A percentile compares a stretch with the other conserved stretches of the same genome.
Conservation (phyloP, 1,140 invertebrate species). For the Aplysia californica region DNA sequence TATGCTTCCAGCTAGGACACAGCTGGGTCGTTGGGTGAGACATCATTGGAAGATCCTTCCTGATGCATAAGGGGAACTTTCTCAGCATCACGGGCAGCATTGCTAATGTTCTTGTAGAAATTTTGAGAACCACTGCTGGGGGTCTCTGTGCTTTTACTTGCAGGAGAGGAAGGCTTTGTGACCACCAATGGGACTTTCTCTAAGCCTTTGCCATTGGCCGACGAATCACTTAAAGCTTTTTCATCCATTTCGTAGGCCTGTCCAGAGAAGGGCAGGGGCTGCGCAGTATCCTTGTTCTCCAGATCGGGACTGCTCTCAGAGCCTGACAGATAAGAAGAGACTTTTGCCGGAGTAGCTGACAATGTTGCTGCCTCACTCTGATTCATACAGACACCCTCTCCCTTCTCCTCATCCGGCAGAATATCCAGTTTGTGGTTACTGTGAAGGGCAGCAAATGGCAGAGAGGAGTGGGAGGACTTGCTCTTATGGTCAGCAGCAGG, state of each 20-base stretch:
- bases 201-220: too few species aligned
- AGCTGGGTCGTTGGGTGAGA: neutral
- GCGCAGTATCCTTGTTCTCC: too few species aligned
- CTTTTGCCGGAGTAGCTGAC: too few species aligned
- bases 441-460: neutral
- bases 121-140: neutral
- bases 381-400: too few species aligned
- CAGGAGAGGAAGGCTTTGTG: neutral
- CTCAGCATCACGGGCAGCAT: slow-evolving; percentile 10
- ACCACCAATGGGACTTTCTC: slow-evolving; percentile 18
- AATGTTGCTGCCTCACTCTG: too few species aligned
- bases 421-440: slow-evolving; percentile 16
- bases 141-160: neutral
- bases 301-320: too few species aligned
- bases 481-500: neutral
- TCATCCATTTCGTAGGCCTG: too few species aligned
- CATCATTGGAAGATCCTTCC: neutral
- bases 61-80: slow-evolving; percentile 13
- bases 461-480: neutral
- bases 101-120: neutral
- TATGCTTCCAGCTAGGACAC: too few species aligned
- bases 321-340: too few species aligned
- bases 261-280: too few species aligned
- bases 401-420: neutral
- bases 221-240: too few species aligned